Evolutionary conservation across 2,797 vertebrate genomes (phyloP), one percentile per base, ranked within the genome.

Genomic region (Chrosomus eos): DNA sequence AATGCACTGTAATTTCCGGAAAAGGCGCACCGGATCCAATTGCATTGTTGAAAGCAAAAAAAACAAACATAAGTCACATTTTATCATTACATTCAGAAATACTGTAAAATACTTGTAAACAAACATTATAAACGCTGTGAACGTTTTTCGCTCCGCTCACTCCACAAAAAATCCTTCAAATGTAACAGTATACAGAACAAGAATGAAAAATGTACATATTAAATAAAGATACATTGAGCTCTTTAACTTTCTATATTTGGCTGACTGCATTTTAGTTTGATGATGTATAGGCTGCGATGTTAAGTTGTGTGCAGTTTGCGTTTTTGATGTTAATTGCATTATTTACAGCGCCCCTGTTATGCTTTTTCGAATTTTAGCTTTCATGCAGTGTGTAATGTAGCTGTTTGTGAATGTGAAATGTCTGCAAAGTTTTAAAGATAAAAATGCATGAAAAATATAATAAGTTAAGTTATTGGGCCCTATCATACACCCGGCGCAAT

Each of bases 21-120:
- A 51, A 74, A 55, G 28, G 38, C 21, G 31, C 43, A 55, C 43
- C 9, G 48, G 43, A 73, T 73, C 71, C 26, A 73, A 73, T 73
- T 73, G 43, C 71, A 73, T 73, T 51, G 71, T 51, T 74, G 71
- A 74, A 48, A 73, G 45, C 48, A 74, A 73, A 64, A 64, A 64
- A 64, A 64, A 13, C n/a, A 60, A 60, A 64, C 31, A 64, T 28
- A 28, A 62, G 62, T 64, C 62, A 64, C 62, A 64, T 64, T 64
- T 64, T 64, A 64, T 64, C 60, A 64, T 64, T 64, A 31, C 62
- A 64, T 31, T 64, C 62, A 64, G 28, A 31, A 26, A 31, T 31
- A 64, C 18, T 64, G 38, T 26, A 18, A 43, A 43, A 26, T n/a
- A 71, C 68, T 43, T 5, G 18, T 31, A 21, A 73, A 51, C 8